These are phyloP conservation scores for Rhegmatorhina hoffmannsi DNA, from an alignment of 2,113 vertebrate species.

Conservation along the genomic window DNA sequence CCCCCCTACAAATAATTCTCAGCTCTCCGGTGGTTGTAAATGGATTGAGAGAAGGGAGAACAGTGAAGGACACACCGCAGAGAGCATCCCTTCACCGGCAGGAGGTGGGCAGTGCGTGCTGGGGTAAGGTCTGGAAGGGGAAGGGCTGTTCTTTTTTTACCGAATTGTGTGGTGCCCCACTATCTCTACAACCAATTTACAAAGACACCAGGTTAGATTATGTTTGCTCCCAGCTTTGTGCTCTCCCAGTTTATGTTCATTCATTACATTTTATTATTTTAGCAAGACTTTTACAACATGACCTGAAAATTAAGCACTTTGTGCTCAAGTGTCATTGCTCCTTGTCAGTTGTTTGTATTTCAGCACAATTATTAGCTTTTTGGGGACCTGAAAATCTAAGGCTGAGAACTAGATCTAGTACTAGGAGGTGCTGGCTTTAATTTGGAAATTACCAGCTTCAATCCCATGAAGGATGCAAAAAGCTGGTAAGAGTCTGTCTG, in stretches of 20 bases:
- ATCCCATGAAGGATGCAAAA: neutral
- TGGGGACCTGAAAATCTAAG: neutral
- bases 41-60: neutral
- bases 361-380: neutral
- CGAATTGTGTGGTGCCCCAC: rapidly evolving
- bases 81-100: neutral
- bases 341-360: neutral
- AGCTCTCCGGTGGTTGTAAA: neutral
- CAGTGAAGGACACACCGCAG: rapidly evolving
- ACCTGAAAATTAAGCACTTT: neutral
- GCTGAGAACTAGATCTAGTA: neutral
- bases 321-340: neutral
- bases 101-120: neutral
- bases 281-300: neutral
- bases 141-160: neutral
- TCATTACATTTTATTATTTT: neutral
- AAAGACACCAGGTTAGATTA: neutral
- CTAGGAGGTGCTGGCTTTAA: neutral
- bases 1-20: neutral
- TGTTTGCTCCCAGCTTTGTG: neutral
- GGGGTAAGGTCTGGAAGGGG: neutral
- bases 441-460: neutral
- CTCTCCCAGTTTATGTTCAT: neutral
- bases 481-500: neutral
- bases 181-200: neutral